These are phyloP conservation scores for Nothobranchius kuhntae DNA, from an alignment of 2,113 vertebrate species.

Conservation along the genomic window DNA sequence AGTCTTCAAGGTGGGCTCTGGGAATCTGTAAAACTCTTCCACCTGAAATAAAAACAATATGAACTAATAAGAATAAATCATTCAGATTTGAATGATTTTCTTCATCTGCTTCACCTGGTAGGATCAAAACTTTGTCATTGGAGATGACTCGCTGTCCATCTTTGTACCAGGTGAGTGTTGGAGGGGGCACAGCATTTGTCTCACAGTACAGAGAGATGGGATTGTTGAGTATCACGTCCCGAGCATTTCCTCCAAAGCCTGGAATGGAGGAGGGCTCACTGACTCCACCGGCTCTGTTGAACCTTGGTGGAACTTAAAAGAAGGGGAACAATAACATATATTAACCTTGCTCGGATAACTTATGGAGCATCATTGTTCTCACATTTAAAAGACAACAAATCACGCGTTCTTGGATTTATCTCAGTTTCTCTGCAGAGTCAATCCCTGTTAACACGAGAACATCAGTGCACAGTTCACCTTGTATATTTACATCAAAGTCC, in stretches of 20 bases:
- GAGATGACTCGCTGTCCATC: slow-evolving; percentile 84
- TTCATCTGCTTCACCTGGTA: slow-evolving; percentile 83
- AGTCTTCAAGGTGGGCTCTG: slow-evolving; percentile 83
- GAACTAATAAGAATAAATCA: neutral
- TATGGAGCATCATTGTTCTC: neutral
- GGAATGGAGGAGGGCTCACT: slow-evolving; percentile 72
- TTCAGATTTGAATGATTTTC: neutral
- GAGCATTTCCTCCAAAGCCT: slow-evolving; percentile 73
- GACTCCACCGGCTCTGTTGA: slow-evolving; percentile 78
- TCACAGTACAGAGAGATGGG: slow-evolving; percentile 93
- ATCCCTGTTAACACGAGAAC: slow-evolving; percentile 36
- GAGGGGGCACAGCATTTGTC: slow-evolving; percentile 91
- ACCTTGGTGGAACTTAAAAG: slow-evolving; percentile 89
- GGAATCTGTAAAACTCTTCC: slow-evolving; percentile 90
- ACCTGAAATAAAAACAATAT: slow-evolving; percentile 74
- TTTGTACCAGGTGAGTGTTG: slow-evolving; percentile 93
- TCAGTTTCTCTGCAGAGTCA: neutral
- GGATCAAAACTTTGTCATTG: slow-evolving; percentile 85
- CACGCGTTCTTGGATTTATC: neutral
- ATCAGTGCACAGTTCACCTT: slow-evolving; percentile 86
- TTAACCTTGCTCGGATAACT: neutral
- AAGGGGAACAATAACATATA: neutral
- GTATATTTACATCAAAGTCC: slow-evolving; percentile 99
- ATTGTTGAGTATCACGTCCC: slow-evolving; percentile 91
- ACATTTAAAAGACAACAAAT: neutral